A percentile compares a stretch with the other conserved stretches of the same genome.
These are phyloP conservation scores for Nephotettix cincticeps DNA, from an alignment of 1,140 invertebrate species.

Conservation along the genomic window DNA sequence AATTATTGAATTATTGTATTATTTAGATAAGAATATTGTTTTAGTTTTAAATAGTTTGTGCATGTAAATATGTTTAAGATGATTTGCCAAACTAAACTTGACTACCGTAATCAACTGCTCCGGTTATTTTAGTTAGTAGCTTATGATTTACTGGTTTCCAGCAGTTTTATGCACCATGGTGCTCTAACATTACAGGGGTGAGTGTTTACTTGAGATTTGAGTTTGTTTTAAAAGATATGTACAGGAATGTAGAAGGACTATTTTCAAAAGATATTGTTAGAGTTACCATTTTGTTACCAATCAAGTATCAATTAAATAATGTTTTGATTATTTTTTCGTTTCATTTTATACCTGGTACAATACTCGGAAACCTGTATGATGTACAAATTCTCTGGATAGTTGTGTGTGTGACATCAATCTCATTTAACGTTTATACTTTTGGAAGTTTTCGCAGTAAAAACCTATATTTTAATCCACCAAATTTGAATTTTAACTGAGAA, in stretches of 20 bases:
- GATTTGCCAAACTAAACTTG: not conserved
- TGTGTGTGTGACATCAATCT: too few relatives aligned
- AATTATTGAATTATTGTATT: too few relatives aligned
- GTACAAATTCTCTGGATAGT: too few relatives aligned
- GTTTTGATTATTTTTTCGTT: slow-evolving; percentile 1
- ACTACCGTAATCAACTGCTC: too few relatives aligned
- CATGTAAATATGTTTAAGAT: not conserved
- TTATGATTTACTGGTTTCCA: too few relatives aligned
- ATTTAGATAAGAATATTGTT: too few relatives aligned
- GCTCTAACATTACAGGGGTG: not conserved
- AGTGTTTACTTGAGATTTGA: not conserved
- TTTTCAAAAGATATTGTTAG: not conserved
- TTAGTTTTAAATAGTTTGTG: not conserved
- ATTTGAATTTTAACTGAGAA: too few relatives aligned
- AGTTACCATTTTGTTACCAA: slow-evolving; percentile 29
- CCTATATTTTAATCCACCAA: too few relatives aligned
- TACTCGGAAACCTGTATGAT: too few relatives aligned
- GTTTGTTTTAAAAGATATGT: not conserved
- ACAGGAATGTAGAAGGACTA: not conserved
- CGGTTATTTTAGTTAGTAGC: too few relatives aligned
- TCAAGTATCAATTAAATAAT: slow-evolving; percentile 20
- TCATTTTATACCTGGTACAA: not conserved
- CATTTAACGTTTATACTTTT: too few relatives aligned
- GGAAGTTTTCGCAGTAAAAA: too few relatives aligned
- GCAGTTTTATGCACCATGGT: not conserved